These are phyloP conservation scores for Sogatella furcifera DNA, from an alignment of 1,140 invertebrate species.

Conservation along the genomic window DNA sequence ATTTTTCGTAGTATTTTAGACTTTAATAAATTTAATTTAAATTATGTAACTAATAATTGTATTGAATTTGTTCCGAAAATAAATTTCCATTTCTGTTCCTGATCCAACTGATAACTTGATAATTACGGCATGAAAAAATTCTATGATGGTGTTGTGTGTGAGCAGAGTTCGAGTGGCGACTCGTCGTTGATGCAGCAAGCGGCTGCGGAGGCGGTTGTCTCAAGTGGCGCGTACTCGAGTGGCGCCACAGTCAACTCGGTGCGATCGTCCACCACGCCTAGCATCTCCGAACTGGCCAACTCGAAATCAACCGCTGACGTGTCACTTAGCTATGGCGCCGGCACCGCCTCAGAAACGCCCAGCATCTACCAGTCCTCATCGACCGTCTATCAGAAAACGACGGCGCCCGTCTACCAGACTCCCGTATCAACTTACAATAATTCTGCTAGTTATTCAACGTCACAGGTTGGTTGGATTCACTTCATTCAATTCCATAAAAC, in stretches of 20 bases:
- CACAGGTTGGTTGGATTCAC: constrained; percentile 9
- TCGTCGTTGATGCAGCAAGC: neutral
- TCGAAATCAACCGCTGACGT: constrained; percentile 2
- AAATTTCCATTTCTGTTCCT: no score
- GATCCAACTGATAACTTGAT: no score
- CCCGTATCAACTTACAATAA: constrained; percentile 10
- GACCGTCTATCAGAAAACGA: neutral
- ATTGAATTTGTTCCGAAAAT: no score
- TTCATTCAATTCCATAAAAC: no score
- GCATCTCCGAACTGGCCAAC: constrained; percentile 11
- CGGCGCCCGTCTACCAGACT: constrained; percentile 10
- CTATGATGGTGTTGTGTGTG: neutral
- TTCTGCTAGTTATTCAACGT: constrained; percentile 12
- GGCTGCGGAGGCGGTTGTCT: neutral
- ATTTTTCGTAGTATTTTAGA: no score
- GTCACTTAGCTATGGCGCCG: neutral
- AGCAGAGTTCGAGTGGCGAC: neutral
- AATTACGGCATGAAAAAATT: no score
- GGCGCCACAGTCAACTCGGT: neutral
- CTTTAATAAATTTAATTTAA: no score
- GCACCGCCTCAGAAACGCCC: neutral
- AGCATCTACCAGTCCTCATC: neutral
- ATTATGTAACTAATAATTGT: no score
- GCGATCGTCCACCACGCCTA: neutral
- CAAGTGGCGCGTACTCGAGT: neutral